Percentiles rank a stretch among this genome's conserved stretches.
Conservation (phyloP, 1,140 invertebrate species). For the Brevipalpus yothersi region DNA sequence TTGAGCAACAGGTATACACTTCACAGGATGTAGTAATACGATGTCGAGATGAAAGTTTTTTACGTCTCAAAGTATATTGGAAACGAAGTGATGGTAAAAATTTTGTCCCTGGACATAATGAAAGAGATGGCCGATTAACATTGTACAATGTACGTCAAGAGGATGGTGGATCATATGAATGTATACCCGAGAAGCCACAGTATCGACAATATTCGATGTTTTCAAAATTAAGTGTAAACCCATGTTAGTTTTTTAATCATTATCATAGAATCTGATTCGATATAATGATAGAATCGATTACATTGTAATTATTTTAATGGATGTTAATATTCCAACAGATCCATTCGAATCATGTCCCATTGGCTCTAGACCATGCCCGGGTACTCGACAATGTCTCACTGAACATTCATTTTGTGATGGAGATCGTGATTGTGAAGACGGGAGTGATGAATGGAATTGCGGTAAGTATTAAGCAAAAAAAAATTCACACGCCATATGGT, state of each 20-base stretch:
- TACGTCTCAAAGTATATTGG: slow-evolving; percentile 49
- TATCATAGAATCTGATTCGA: no score
- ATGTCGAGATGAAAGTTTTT: slow-evolving; percentile 59
- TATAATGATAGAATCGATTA: no score
- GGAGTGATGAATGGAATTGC: slow-evolving; percentile 69
- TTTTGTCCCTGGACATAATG: slow-evolving; percentile 39
- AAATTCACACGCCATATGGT: no score
- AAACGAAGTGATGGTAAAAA: slow-evolving; percentile 35
- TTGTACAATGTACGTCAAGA: slow-evolving; percentile 52
- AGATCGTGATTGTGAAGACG: slow-evolving; percentile 76
- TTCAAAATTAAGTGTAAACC: neutral
- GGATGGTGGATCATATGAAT: slow-evolving; percentile 51
- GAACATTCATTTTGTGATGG: slow-evolving; percentile 79
- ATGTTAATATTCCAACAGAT: slow-evolving; percentile 2
- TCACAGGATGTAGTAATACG: slow-evolving; percentile 57
- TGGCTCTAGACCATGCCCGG: slow-evolving; percentile 33
- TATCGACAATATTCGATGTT: neutral
- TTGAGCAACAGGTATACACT: neutral
- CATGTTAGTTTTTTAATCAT: neutral
- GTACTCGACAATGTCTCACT: slow-evolving; percentile 60
- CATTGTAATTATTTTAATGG: no score
- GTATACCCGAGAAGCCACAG: slow-evolving; percentile 40
- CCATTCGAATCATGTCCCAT: slow-evolving; percentile 78
- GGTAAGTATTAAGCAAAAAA: slow-evolving; percentile 25
- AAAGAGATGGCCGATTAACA: slow-evolving; percentile 47